Percentiles rank a stretch among this genome's conserved stretches.
phyloP scores from a whole-genome alignment of 2,797 vertebrate genomes.

The Huso huso region DNA sequence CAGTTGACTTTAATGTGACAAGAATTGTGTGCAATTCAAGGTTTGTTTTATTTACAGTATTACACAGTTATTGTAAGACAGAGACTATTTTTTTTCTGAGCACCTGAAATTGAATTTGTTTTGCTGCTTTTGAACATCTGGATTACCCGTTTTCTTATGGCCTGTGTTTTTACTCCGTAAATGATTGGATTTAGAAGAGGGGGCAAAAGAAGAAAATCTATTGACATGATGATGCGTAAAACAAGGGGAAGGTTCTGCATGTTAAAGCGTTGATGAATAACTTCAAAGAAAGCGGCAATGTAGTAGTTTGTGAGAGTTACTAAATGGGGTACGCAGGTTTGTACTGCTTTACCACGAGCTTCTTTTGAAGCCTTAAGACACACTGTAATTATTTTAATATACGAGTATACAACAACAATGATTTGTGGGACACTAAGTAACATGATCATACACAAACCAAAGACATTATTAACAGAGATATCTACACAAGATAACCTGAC shows the following conservation, averaged over 20 bases:
- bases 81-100: no score
- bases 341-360: not conserved
- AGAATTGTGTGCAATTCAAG: no score
- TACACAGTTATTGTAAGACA: no score
- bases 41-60: no score
- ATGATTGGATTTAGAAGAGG: constrained; percentile 3
- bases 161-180: not conserved
- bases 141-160: not conserved
- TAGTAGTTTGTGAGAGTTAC: not conserved
- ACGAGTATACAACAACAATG: not conserved
- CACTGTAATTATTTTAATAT: not conserved
- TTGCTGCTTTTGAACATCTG: no score
- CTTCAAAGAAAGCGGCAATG: not conserved
- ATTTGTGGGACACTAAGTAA: not conserved
- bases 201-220: not conserved
- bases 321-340: constrained; percentile 1
- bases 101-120: no score
- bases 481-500: not conserved
- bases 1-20: no score
- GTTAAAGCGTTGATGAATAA: not conserved
- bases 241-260: not conserved
- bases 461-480: not conserved
- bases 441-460: not conserved
- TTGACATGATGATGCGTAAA: not conserved
- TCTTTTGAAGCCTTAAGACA: constrained; percentile 4